phyloP scores from a whole-genome alignment of 2,888 invertebrate species.

The Sicus ferrugineus region DNA sequence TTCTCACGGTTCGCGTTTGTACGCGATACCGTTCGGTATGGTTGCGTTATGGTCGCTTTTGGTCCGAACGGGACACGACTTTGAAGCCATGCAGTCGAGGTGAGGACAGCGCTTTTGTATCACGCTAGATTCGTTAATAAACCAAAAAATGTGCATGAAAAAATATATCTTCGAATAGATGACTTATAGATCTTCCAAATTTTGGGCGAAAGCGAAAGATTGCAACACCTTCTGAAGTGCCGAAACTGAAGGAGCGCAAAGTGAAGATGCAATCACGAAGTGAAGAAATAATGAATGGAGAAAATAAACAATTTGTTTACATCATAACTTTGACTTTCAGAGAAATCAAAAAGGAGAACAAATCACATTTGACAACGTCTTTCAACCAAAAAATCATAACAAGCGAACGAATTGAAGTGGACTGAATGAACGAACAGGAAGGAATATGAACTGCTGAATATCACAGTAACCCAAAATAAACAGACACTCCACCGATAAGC shows the following conservation, averaged over 20 bases:
- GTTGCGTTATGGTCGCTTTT: background rate
- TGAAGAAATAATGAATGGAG: background rate
- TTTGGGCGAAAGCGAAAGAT: slow-evolving; percentile 36
- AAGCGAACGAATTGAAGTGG: too few species aligned
- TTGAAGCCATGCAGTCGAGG: slow-evolving; percentile 9
- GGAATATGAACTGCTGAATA: too few species aligned
- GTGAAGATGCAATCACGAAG: too few species aligned
- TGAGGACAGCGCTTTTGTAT: background rate
- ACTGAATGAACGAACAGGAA: too few species aligned
- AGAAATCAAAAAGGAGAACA: too few species aligned
- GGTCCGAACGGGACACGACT: slow-evolving; percentile 5
- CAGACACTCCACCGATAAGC: too few species aligned
- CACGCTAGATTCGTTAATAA: background rate
- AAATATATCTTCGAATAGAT: slow-evolving; percentile 2
- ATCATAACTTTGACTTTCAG: too few species aligned
- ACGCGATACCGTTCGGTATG: slow-evolving; percentile 3
- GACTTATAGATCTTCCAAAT: slow-evolving; percentile 35
- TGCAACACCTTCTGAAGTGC: slow-evolving; percentile 38
- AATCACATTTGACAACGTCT: too few species aligned
- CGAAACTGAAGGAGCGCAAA: slow-evolving; percentile 38
- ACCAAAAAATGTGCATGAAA: background rate
- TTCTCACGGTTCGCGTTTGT: slow-evolving; percentile 40
- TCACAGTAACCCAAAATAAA: too few species aligned
- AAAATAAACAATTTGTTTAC: too few species aligned
- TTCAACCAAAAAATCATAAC: too few species aligned